phyloP scores from a whole-genome alignment of 2,888 invertebrate genomes.

The Keiferia lycopersicella region DNA sequence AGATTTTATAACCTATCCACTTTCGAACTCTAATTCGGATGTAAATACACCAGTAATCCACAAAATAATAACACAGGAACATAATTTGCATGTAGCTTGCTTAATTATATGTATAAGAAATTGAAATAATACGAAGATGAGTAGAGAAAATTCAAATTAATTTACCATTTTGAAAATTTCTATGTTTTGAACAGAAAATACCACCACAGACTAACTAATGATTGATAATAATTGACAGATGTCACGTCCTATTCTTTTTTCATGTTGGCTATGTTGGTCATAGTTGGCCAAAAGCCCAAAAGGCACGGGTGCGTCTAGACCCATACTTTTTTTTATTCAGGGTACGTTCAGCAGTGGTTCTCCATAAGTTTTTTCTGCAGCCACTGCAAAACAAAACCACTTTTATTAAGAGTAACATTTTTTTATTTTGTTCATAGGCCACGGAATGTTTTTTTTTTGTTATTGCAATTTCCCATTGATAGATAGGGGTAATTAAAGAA shows the following conservation, averaged over 20 bases:
- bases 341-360: too few relatives aligned
- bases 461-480: too few relatives aligned
- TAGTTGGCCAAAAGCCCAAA: too few relatives aligned
- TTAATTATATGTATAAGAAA: not conserved
- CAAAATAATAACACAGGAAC: constrained; percentile 47
- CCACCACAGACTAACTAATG: not conserved
- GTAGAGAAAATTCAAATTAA: constrained; percentile 51
- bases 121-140: constrained; percentile 48
- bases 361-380: too few relatives aligned
- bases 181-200: not conserved
- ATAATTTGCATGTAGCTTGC: constrained; percentile 35
- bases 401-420: too few relatives aligned
- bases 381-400: too few relatives aligned
- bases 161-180: constrained; percentile 68
- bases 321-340: too few relatives aligned
- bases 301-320: too few relatives aligned
- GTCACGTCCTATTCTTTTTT: not conserved
- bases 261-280: too few relatives aligned
- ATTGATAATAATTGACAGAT: constrained; percentile 1
- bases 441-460: too few relatives aligned
- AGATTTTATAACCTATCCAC: constrained; percentile 36
- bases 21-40: constrained; percentile 39
- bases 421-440: too few relatives aligned
- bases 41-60: constrained; percentile 41
- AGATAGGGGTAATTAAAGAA: too few relatives aligned